phyloP scores from a whole-genome alignment of 2,797 vertebrate genomes.

The Sebastes jordani region DNA sequence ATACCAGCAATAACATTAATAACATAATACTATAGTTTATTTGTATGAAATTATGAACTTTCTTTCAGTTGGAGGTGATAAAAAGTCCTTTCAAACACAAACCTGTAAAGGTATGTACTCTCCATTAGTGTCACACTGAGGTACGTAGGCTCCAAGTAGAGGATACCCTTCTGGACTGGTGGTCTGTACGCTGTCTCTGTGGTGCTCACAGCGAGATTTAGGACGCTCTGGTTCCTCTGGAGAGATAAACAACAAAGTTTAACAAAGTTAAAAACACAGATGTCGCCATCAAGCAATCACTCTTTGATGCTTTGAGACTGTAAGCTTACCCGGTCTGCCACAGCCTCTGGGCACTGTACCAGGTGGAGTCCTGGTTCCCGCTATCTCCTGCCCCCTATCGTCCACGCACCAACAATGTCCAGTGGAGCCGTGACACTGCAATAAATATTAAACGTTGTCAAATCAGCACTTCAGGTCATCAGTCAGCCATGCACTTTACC shows the following conservation, averaged over 20 bases:
- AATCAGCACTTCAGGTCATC: not conserved
- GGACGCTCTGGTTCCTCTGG: constrained; percentile 39
- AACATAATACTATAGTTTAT: not conserved
- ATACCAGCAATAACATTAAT: not conserved
- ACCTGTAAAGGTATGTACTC: constrained; percentile 77
- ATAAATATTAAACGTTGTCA: not conserved
- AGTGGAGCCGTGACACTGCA: constrained; percentile 85
- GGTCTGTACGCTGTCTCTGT: constrained; percentile 69
- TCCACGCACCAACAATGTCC: constrained; percentile 93
- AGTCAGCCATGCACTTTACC: not conserved
- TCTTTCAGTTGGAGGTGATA: not conserved
- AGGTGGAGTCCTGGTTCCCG: constrained; percentile 80
- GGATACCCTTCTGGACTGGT: constrained; percentile 41
- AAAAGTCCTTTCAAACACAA: not conserved
- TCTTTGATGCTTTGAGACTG: no score
- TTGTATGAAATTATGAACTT: not conserved
- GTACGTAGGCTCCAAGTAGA: constrained; percentile 56
- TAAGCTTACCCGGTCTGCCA: constrained; percentile 76
- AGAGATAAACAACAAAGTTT: not conserved
- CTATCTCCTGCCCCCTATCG: constrained; percentile 78
- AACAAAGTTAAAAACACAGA: no score
- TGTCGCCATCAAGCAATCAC: not conserved
- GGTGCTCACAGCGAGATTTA: constrained; percentile 77
- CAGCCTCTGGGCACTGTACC: constrained; percentile 76
- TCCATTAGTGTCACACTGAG: constrained; percentile 74